phyloP scores from a whole-genome alignment of 2,113 vertebrate genomes.

The Ibidorhyncha struthersii region DNA sequence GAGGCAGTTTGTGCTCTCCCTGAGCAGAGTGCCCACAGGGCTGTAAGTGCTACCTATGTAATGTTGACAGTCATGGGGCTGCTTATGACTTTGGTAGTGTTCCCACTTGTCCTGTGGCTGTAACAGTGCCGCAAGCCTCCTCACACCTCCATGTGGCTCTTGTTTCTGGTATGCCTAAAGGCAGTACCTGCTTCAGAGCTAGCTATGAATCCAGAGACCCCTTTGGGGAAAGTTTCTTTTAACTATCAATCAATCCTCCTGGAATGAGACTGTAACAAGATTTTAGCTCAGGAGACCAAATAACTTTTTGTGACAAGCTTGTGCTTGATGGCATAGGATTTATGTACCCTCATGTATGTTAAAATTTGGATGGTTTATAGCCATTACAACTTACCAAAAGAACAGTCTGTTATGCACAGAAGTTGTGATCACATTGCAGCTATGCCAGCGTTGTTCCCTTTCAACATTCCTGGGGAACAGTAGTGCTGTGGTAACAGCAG shows the following conservation, averaged over 20 bases:
- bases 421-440: neutral
- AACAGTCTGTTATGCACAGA: fast-evolving
- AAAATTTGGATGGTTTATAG: neutral
- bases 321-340: neutral
- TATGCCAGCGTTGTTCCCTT: neutral
- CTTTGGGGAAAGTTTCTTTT: neutral
- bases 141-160: neutral
- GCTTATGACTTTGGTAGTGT: neutral
- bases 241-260: neutral
- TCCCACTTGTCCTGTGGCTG: neutral
- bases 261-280: neutral
- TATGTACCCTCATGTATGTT: neutral
- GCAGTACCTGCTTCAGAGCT: neutral
- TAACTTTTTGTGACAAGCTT: neutral
- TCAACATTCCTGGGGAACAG: fast-evolving
- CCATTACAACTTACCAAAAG: neutral
- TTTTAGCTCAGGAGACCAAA: neutral
- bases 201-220: neutral
- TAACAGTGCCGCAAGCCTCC: neutral
- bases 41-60: neutral
- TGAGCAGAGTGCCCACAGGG: fast-evolving
- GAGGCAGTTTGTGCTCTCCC: neutral
- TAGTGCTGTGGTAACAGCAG: neutral
- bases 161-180: neutral
- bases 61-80: neutral